These are phyloP conservation scores for Diabrotica virgifera DNA, from an alignment of 1,140 invertebrate species.

Conservation along the genomic window DNA sequence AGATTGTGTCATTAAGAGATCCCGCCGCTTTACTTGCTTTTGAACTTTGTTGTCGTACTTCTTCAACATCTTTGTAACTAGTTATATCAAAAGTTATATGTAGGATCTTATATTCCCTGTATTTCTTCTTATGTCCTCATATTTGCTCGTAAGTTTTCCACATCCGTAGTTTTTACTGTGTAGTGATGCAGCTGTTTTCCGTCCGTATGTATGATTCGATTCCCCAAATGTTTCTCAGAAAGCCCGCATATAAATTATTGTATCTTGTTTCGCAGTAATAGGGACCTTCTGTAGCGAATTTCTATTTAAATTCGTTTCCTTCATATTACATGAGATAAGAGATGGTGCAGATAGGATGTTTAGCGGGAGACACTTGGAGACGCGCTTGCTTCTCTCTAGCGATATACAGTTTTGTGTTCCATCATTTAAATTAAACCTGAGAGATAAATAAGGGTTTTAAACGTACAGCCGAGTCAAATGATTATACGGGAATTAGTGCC, in stretches of 20 bases:
- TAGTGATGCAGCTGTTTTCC: not conserved
- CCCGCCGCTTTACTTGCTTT: too few relatives aligned
- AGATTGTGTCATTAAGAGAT: too few relatives aligned
- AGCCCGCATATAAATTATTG: slow-evolving; percentile 15
- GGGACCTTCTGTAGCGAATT: slow-evolving; percentile 16
- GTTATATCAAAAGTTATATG: too few relatives aligned
- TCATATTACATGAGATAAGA: slow-evolving; percentile 19
- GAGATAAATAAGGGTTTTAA: not conserved
- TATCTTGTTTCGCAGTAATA: slow-evolving; percentile 15
- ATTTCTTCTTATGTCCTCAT: too few relatives aligned
- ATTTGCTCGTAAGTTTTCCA: too few relatives aligned
- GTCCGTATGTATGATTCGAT: slow-evolving; percentile 2
- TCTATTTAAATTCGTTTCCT: slow-evolving; percentile 17
- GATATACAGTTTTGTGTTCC: not conserved
- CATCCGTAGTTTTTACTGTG: not conserved
- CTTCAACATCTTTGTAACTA: too few relatives aligned
- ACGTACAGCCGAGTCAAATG: too few relatives aligned
- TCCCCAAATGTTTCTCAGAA: not conserved
- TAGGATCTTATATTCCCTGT: too few relatives aligned
- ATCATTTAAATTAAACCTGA: not conserved
- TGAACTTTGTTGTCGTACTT: too few relatives aligned
- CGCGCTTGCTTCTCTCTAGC: not conserved
- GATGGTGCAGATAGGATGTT: slow-evolving; percentile 16
- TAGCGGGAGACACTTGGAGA: slow-evolving; percentile 8
- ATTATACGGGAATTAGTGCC: too few relatives aligned